These are phyloP conservation scores for Piaya cayana DNA, from an alignment of 2,113 vertebrate species.

Conservation along the genomic window DNA sequence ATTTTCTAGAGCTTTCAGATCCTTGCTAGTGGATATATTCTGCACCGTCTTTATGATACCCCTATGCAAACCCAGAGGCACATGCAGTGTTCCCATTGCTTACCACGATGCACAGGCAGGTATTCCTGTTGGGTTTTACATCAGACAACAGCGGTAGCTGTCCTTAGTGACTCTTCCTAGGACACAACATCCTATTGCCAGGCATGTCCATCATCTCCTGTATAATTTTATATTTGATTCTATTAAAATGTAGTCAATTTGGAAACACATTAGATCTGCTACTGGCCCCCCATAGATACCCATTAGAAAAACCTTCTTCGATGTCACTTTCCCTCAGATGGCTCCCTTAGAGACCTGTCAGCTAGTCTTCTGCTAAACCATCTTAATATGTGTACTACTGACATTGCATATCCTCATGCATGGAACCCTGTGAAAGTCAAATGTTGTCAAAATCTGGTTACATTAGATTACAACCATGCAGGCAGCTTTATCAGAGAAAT, in stretches of 20 bases:
- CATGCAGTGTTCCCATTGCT: not conserved
- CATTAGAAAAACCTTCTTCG: not conserved
- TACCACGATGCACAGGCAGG: not conserved
- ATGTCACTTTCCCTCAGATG: not conserved
- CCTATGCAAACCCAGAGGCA: not conserved
- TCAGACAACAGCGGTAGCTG: not conserved
- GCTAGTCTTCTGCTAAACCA: not conserved
- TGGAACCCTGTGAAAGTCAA: not conserved
- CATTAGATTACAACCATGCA: not conserved
- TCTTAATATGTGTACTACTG: not conserved
- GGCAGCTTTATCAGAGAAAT: slow-evolving; percentile 8
- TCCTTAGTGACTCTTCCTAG: not conserved
- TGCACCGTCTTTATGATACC: not conserved
- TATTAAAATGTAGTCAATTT: not conserved
- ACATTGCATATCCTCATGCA: not conserved
- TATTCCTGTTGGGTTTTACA: not conserved
- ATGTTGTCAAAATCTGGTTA: not conserved
- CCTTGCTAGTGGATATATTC: not conserved
- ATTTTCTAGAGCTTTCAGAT: not conserved
- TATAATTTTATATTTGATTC: not conserved
- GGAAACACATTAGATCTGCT: not conserved
- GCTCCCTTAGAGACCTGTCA: not conserved
- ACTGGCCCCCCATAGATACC: not conserved
- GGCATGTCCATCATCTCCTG: not conserved
- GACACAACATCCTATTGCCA: not conserved